These are phyloP conservation scores for Centruroides sculpturatus DNA, from an alignment of 1,140 invertebrate species.

Conservation along the genomic window DNA sequence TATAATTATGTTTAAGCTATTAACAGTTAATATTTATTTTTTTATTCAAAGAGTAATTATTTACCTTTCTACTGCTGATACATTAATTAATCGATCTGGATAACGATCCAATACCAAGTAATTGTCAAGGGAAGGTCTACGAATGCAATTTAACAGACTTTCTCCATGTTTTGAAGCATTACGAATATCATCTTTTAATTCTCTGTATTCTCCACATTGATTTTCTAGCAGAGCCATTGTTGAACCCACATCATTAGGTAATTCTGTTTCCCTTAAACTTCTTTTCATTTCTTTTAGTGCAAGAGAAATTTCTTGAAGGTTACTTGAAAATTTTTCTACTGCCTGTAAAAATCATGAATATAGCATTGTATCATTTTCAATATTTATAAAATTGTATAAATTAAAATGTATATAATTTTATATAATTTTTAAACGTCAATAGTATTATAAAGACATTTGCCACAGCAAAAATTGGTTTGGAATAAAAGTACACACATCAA, in stretches of 20 bases:
- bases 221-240: constrained; percentile 50
- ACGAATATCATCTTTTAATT: constrained; percentile 60
- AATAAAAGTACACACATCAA: too few species aligned
- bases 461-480: background rate
- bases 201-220: constrained; percentile 48
- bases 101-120: constrained; percentile 24
- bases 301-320: constrained; percentile 72
- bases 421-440: background rate
- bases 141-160: constrained; percentile 53
- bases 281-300: constrained; percentile 70
- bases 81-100: constrained; percentile 62
- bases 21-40: too few species aligned
- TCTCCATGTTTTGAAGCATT: constrained; percentile 70
- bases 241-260: constrained; percentile 64
- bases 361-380: background rate
- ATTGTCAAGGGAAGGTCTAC: constrained; percentile 29
- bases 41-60: too few species aligned
- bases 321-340: constrained; percentile 80
- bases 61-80: constrained; percentile 78
- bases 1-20: too few species aligned
- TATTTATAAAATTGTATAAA: background rate
- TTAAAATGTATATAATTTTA: background rate
- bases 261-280: constrained; percentile 56
- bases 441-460: background rate
- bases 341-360: constrained; percentile 45